Conservation (phyloP, 2,888 invertebrate genomes). For the Idaea dimidiata region DNA sequence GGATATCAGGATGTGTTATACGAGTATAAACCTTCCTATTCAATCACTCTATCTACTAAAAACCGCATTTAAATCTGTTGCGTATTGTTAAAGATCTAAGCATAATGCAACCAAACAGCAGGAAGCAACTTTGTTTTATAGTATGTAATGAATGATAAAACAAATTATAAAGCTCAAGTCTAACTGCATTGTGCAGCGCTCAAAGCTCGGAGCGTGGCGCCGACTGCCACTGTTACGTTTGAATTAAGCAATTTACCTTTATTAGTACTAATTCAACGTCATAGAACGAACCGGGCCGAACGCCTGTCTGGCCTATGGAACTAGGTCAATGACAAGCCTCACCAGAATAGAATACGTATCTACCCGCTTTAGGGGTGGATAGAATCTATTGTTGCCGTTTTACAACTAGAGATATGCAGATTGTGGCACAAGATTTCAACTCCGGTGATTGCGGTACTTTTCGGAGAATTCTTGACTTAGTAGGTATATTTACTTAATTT, state of each 20-base stretch:
- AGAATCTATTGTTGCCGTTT: slow-evolving; percentile 57
- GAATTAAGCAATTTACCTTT: slow-evolving; percentile 62
- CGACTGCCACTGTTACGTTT: slow-evolving; percentile 48
- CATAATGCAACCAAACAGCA: too few species aligned
- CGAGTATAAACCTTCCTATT: too few species aligned
- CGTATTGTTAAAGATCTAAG: too few species aligned
- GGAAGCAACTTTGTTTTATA: too few species aligned
- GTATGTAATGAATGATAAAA: too few species aligned
- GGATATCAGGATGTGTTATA: too few species aligned
- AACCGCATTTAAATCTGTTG: too few species aligned
- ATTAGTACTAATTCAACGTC: slow-evolving; percentile 67
- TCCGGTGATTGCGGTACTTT: slow-evolving; percentile 15
- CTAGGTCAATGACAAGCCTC: slow-evolving; percentile 74
- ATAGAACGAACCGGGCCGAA: slow-evolving; percentile 53
- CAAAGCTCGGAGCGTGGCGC: slow-evolving; percentile 36
- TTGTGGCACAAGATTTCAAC: background rate
- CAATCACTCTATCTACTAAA: too few species aligned
- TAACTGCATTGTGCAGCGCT: slow-evolving; percentile 28
- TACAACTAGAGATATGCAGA: slow-evolving; percentile 38
- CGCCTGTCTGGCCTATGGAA: slow-evolving; percentile 53
- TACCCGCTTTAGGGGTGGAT: slow-evolving; percentile 63
- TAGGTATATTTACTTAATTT: too few species aligned
- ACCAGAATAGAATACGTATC: slow-evolving; percentile 63
- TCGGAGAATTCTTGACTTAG: too few species aligned
- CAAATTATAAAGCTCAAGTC: slow-evolving; percentile 9